Conservation (phyloP, 2,113 vertebrate genomes). For the Protobothrops mucrosquamatus region DNA sequence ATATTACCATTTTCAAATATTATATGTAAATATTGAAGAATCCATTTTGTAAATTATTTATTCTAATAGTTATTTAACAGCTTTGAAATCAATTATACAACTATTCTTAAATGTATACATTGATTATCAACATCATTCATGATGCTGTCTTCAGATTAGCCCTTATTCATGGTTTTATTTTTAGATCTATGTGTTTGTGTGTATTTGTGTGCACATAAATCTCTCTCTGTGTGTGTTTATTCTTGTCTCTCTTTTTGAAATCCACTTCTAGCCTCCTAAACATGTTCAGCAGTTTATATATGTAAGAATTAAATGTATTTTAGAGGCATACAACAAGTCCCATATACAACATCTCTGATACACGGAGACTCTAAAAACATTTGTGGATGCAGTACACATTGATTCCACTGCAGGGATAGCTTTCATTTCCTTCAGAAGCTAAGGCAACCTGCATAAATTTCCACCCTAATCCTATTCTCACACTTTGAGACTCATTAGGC, state of each 20-base stretch:
- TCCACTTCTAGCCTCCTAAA: neutral
- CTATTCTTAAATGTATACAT: neutral
- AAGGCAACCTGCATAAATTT: neutral
- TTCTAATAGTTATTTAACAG: neutral
- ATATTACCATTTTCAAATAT: neutral
- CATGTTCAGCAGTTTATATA: neutral
- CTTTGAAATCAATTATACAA: neutral
- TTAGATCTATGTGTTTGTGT: neutral
- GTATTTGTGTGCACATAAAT: neutral
- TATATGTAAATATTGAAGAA: constrained; percentile 1
- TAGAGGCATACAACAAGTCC: neutral
- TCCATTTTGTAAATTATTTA: neutral
- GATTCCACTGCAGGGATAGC: neutral
- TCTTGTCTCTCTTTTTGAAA: neutral
- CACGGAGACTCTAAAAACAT: neutral
- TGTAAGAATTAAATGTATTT: neutral
- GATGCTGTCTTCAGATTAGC: neutral
- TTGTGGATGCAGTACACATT: neutral
- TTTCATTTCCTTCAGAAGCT: neutral
- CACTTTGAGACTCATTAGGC: neutral
- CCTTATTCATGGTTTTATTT: neutral
- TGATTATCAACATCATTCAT: neutral
- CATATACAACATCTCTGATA: neutral
- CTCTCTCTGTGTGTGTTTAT: neutral
- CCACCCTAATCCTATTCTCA: neutral